These are phyloP conservation scores for Micoletzkya japonica DNA, from an alignment of 2,888 invertebrate genomes.

Conservation along the genomic window DNA sequence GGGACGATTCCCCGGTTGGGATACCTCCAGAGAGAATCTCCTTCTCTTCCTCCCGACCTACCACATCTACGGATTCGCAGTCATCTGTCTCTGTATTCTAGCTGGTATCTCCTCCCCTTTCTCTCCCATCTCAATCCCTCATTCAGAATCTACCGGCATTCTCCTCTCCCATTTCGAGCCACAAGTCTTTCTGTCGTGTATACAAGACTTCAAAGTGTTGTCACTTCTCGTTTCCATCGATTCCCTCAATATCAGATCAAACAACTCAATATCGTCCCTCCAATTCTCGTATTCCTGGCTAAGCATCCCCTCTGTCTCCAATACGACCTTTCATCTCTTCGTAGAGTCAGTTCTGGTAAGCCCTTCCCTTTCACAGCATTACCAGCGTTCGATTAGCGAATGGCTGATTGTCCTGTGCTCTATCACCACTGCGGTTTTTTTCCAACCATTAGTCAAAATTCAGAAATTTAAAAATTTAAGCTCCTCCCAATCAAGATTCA, in stretches of 20 bases:
- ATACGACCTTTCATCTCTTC: constrained; percentile 77
- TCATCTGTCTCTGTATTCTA: constrained; percentile 4
- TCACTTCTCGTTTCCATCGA: neutral
- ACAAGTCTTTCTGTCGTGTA: constrained; percentile 45
- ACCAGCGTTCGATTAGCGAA: too few species aligned
- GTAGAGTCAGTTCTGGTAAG: constrained; percentile 64
- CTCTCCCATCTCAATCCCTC: constrained; percentile 22
- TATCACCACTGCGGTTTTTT: neutral
- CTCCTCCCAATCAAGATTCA: too few species aligned
- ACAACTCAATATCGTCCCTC: constrained; percentile 75
- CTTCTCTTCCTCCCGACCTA: constrained; percentile 60
- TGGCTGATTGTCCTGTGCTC: neutral
- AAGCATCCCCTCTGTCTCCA: constrained; percentile 74
- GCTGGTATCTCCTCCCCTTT: constrained; percentile 4
- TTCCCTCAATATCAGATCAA: constrained; percentile 30
- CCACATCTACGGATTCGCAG: constrained; percentile 58
- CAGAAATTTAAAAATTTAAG: too few species aligned
- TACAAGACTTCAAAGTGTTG: too few species aligned
- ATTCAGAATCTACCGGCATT: constrained; percentile 43
- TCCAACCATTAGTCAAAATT: too few species aligned
- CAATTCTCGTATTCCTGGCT: constrained; percentile 78
- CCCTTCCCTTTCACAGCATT: too few species aligned
- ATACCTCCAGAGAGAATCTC: constrained; percentile 35
- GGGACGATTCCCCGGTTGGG: too few species aligned
- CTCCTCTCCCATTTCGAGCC: constrained; percentile 55